Evolutionary conservation across 2,888 invertebrate genomes (phyloP).

Genomic region (Leptogaster cylindrica): DNA sequence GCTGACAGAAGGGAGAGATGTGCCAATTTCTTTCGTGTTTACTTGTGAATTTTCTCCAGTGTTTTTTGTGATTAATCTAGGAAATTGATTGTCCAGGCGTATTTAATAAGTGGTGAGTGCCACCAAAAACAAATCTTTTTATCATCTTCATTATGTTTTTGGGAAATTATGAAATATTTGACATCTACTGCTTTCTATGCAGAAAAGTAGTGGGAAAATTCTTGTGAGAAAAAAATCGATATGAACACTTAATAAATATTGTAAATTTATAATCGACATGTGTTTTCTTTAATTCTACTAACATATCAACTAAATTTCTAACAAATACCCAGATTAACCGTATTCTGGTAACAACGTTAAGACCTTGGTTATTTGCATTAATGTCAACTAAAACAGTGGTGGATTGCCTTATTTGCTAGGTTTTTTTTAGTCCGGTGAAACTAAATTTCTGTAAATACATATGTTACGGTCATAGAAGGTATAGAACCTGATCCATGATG

Average conservation of each 20-base stretch:
- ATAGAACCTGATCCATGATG: no score
- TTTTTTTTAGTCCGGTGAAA: background rate
- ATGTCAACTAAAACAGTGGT: background rate
- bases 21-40: conserved; percentile 1
- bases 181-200: conserved; percentile 14
- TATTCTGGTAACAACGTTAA: background rate
- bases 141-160: background rate
- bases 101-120: conserved; percentile 17
- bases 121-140: background rate
- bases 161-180: conserved; percentile 10
- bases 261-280: background rate
- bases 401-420: background rate
- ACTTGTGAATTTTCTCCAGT: background rate
- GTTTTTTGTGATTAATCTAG: conserved; percentile 19
- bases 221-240: conserved; percentile 24
- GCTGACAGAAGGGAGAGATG: no score
- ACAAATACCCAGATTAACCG: background rate
- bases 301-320: conserved; percentile 1
- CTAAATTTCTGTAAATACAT: no score
- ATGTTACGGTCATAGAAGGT: no score
- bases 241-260: no score
- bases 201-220: conserved; percentile 2
- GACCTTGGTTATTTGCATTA: conserved; percentile 6
- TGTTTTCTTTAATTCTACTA: conserved; percentile 17
- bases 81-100: background rate